Evolutionary conservation across 2,888 invertebrate species (phyloP).

Genomic region (Scaptomyza flava): DNA sequence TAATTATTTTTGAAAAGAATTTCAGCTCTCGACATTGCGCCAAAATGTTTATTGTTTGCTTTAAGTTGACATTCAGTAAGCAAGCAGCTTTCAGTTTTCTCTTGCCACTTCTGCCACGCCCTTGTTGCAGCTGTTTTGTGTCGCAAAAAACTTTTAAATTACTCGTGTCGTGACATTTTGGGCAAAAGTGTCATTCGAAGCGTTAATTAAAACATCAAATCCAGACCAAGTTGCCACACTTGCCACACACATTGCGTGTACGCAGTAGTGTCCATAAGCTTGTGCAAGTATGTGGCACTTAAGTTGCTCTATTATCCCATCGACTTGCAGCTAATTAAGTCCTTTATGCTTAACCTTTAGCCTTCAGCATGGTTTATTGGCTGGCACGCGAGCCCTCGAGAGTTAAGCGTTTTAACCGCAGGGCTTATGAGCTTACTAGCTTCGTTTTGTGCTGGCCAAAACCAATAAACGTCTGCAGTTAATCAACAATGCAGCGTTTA

Average conservation of each 20-base stretch:
- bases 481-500: conserved; percentile 27
- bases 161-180: conserved; percentile 21
- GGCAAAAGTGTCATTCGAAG: conserved; percentile 1
- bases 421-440: conserved; percentile 7
- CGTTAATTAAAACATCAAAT: conserved; percentile 18
- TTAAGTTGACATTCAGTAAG: no score
- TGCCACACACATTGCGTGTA: background rate
- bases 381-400: background rate
- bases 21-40: background rate
- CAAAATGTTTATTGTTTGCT: background rate
- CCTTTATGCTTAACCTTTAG: conserved; percentile 5
- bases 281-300: background rate
- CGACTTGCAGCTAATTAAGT: conserved; percentile 27
- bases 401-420: background rate
- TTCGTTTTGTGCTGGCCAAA: conserved; percentile 12
- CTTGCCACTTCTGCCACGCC: conserved; percentile 6
- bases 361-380: background rate
- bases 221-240: background rate
- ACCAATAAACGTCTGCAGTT: conserved; percentile 33
- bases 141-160: conserved; percentile 17
- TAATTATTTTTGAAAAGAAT: no score
- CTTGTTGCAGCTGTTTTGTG: conserved; percentile 5
- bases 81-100: background rate
- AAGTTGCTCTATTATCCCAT: background rate
- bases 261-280: no score